Evolutionary conservation across 2,113 vertebrate genomes (phyloP).

Genomic region (Indicator maculatus): DNA sequence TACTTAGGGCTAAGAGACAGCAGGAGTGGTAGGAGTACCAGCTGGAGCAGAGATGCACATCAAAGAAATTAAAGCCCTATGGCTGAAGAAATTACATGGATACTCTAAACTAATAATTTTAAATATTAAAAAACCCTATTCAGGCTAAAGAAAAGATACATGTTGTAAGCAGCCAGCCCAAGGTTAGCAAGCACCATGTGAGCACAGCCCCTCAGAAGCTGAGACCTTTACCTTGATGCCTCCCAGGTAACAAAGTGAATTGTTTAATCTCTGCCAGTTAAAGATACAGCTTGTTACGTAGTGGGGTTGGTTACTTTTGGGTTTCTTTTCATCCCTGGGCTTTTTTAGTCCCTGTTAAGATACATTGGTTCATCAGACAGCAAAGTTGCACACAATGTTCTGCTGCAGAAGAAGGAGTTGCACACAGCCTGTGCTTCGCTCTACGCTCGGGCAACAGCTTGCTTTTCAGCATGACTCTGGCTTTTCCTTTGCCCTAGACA

Average conservation of each 20-base stretch:
- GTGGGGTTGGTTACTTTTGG: background rate
- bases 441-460: conserved; percentile 55
- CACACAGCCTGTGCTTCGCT: conserved; percentile 11
- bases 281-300: conserved; percentile 8
- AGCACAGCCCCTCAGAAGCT: conserved; percentile 48
- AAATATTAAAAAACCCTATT: conserved; percentile 79
- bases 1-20: conserved; percentile 75
- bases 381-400: conserved; percentile 68
- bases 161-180: conserved; percentile 67
- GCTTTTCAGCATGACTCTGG: conserved; percentile 67
- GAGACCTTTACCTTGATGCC: conserved; percentile 52
- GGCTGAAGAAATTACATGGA: conserved; percentile 76
- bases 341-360: conserved; percentile 26
- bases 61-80: conserved; percentile 77
- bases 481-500: conserved; percentile 39
- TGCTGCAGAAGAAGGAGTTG: conserved; percentile 44
- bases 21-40: conserved; percentile 69
- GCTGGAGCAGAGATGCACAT: conserved; percentile 74
- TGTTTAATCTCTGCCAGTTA: conserved; percentile 61
- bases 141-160: conserved; percentile 68
- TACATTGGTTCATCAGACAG: conserved; percentile 37
- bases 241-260: conserved; percentile 65
- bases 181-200: conserved; percentile 68
- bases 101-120: conserved; percentile 78
- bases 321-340: background rate